A percentile compares a stretch with the other conserved stretches of the same genome.
phyloP scores from a whole-genome alignment of 2,888 invertebrate genomes.

The Cyaniris semiargus region DNA sequence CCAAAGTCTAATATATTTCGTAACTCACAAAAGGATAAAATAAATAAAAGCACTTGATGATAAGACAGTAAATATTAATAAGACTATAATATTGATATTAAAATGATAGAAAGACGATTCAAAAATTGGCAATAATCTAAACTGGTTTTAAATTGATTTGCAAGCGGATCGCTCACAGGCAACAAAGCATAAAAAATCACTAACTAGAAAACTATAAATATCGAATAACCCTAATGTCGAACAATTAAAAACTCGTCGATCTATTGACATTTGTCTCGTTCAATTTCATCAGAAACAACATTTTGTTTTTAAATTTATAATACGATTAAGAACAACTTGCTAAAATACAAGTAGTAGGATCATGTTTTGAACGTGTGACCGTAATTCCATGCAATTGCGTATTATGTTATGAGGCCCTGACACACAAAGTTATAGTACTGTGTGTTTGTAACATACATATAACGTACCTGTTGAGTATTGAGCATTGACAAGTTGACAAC shows the following conservation, averaged over 20 bases:
- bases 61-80: not conserved
- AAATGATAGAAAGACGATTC: not conserved
- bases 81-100: not conserved
- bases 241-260: conserved; percentile 18
- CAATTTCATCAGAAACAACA: conserved; percentile 10
- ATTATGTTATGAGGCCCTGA: not conserved
- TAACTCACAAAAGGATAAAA: not conserved
- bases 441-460: not conserved
- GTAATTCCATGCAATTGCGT: not conserved
- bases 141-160: conserved; percentile 20
- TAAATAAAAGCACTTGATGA: not conserved
- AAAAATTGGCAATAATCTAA: not conserved
- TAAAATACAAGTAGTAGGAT: not conserved
- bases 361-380: not conserved
- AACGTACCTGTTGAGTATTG: not conserved
- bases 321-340: not conserved
- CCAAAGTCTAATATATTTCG: no score
- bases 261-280: conserved; percentile 28
- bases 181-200: not conserved
- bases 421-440: not conserved
- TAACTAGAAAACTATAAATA: conserved; percentile 6
- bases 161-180: not conserved
- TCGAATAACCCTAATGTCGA: conserved; percentile 19
- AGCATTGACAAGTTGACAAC: not conserved
- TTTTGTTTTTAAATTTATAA: not conserved